These are phyloP conservation scores for Drosophila lacicola DNA, from an alignment of 2,888 invertebrate species.

Conservation along the genomic window DNA sequence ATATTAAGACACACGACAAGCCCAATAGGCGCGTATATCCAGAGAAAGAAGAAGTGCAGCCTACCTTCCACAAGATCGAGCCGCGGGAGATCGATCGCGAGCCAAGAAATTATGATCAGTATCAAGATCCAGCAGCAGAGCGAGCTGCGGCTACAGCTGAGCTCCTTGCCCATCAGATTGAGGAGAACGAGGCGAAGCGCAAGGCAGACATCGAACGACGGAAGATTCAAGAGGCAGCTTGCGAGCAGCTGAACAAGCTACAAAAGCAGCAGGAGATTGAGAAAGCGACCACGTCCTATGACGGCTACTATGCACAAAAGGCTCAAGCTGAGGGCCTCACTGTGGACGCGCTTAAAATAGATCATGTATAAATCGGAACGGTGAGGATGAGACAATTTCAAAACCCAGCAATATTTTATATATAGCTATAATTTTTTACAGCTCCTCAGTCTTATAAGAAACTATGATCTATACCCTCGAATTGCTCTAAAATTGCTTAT, in stretches of 20 bases:
- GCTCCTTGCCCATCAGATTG: constrained; percentile 78
- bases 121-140: constrained; percentile 74
- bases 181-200: constrained; percentile 79
- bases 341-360: constrained; percentile 71
- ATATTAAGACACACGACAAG: constrained; percentile 82
- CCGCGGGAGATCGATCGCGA: constrained; percentile 64
- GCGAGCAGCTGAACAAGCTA: constrained; percentile 72
- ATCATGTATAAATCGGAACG: constrained; percentile 57
- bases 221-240: constrained; percentile 80
- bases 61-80: constrained; percentile 63
- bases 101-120: constrained; percentile 69
- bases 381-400: constrained; percentile 18
- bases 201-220: constrained; percentile 78
- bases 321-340: constrained; percentile 72
- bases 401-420: constrained; percentile 59
- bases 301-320: constrained; percentile 73
- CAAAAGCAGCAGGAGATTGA: constrained; percentile 76
- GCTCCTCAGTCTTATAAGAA: constrained; percentile 48
- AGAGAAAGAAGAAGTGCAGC: constrained; percentile 53
- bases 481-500: constrained; percentile 50
- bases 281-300: constrained; percentile 73
- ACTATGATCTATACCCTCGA: constrained; percentile 49
- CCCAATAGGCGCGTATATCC: constrained; percentile 60
- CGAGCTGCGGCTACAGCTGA: constrained; percentile 80
- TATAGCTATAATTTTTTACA: constrained; percentile 52